Evolutionary conservation across 2,888 invertebrate genomes (phyloP).

Genomic region (Tachystola acroxantha): DNA sequence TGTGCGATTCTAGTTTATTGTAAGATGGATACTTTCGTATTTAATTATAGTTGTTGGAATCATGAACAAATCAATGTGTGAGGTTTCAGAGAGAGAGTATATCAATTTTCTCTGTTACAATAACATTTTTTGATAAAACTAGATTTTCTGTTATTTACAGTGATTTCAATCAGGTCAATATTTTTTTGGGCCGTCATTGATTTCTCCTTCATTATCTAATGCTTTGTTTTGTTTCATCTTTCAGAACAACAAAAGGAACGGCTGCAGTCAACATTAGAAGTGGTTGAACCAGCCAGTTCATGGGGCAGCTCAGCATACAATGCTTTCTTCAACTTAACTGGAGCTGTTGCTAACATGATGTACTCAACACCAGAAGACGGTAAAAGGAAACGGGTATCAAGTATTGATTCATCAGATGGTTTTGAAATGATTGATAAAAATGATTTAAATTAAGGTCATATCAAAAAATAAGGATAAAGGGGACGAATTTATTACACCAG

Average conservation of each 20-base stretch:
- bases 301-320: conserved; percentile 62
- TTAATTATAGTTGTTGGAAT: too few species aligned
- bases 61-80: too few species aligned
- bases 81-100: too few species aligned
- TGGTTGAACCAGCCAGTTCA: conserved; percentile 38
- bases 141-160: too few species aligned
- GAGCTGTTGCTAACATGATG: conserved; percentile 54
- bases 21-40: too few species aligned
- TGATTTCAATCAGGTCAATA: too few species aligned
- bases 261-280: conserved; percentile 49
- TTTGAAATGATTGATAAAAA: conserved; percentile 69
- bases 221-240: conserved; percentile 27
- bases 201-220: too few species aligned
- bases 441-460: conserved; percentile 44
- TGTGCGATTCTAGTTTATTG: too few species aligned
- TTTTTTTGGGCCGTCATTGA: too few species aligned
- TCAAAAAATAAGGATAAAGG: conserved; percentile 13
- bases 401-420: conserved; percentile 67
- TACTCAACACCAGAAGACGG: conserved; percentile 37
- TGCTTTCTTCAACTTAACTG: conserved; percentile 54
- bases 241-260: conserved; percentile 50
- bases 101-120: too few species aligned
- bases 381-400: conserved; percentile 50
- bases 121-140: too few species aligned
- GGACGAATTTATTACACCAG: conserved; percentile 8